Percentiles rank a stretch among this genome's conserved stretches.
phyloP scores from a whole-genome alignment of 2,888 invertebrate species.

The Mycalesis mineus region DNA sequence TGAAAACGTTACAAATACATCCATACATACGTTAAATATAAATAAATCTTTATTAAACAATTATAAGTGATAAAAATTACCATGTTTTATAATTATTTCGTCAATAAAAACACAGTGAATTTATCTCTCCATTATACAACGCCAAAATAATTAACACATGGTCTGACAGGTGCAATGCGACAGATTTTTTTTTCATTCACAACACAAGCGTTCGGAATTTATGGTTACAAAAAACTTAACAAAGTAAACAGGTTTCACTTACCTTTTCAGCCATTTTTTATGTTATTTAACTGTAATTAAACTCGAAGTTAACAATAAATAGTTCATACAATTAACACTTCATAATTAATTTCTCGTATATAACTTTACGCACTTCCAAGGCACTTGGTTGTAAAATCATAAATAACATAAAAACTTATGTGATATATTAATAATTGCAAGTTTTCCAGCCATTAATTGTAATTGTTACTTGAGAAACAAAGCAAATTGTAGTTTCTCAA shows the following conservation, averaged over 20 bases:
- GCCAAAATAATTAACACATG: conserved; percentile 30
- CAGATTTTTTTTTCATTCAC: conserved; percentile 18
- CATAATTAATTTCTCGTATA: neutral
- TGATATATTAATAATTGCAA: neutral
- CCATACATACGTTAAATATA: too few relatives aligned
- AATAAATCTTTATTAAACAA: too few relatives aligned
- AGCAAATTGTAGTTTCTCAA: too few relatives aligned
- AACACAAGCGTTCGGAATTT: neutral
- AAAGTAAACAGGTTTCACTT: conserved; percentile 4
- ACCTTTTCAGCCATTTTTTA: conserved; percentile 25
- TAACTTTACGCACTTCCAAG: neutral
- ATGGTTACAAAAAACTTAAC: neutral
- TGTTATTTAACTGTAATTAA: neutral
- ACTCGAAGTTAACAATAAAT: neutral
- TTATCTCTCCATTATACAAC: conserved; percentile 25
- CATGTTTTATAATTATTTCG: conserved; percentile 20
- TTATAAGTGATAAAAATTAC: neutral
- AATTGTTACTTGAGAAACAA: too few relatives aligned
- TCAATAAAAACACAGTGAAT: conserved; percentile 32
- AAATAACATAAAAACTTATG: neutral
- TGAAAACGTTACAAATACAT: too few relatives aligned
- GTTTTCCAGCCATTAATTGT: too few relatives aligned
- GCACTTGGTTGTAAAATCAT: neutral
- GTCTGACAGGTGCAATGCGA: conserved; percentile 25
- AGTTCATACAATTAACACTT: neutral